These are phyloP conservation scores for Alces alces DNA, from an alignment of 2,113 vertebrate genomes.

Conservation along the genomic window DNA sequence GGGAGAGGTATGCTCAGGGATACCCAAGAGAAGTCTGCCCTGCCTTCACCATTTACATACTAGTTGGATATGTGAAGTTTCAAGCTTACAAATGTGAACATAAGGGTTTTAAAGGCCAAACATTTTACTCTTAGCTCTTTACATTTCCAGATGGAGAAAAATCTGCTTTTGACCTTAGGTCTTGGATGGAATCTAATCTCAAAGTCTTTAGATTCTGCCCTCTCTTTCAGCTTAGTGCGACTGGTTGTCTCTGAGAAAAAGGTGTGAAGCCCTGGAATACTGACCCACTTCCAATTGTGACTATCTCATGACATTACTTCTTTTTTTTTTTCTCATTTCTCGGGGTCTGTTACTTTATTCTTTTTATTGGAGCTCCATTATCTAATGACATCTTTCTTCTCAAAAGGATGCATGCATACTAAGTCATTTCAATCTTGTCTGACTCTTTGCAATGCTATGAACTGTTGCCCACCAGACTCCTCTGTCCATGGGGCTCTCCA, in stretches of 20 bases:
- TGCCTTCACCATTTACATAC: not conserved
- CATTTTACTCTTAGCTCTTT: not conserved
- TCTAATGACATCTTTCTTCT: not conserved
- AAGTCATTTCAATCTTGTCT: not conserved
- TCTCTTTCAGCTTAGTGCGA: not conserved
- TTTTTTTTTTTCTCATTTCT: not conserved
- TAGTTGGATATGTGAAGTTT: not conserved
- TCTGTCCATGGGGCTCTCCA: not conserved
- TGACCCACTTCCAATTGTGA: not conserved
- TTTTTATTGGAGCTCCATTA: not conserved
- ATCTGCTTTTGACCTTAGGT: not conserved
- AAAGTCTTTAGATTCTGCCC: not conserved
- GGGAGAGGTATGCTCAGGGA: too few relatives aligned
- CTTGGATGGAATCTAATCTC: not conserved
- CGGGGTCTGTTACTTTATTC: not conserved
- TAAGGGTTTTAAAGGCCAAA: not conserved
- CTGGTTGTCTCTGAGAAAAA: not conserved
- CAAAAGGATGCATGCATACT: not conserved
- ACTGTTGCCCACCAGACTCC: not conserved
- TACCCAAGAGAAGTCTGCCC: too few relatives aligned
- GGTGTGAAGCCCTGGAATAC: not conserved
- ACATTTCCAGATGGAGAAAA: not conserved
- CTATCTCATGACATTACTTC: not conserved
- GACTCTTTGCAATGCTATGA: not conserved
- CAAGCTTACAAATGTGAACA: not conserved